Evolutionary conservation across 2,113 vertebrate genomes (phyloP), one percentile per base, ranked within the genome.

Genomic region (Petrocephalus microphthalmus): DNA sequence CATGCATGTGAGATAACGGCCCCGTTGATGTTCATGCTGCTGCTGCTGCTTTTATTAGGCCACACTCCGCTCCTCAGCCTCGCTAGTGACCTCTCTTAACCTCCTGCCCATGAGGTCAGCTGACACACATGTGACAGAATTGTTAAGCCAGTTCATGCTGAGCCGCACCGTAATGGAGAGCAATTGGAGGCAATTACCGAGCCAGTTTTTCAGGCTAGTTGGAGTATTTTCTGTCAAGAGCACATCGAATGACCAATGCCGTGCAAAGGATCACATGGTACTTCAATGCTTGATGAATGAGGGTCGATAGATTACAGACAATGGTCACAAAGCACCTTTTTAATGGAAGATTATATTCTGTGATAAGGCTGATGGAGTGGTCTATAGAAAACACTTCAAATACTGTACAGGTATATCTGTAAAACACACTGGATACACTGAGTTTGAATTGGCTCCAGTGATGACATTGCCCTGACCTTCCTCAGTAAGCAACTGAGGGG

Each of bases 141-240:
- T 71, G 78, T 86, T 87, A 82, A 60, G 83, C 86, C 45, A 29
- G 57, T 74, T 37, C 78, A 81, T 45, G 86, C 84, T 86, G 86
- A 89, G 87, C 1, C 10, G 84, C 60, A 74, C 84, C 42, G n/a
- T 90, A 85, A 90, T 85, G 84, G 51, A 86, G 47, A 85, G 82
- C 52, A 88, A 88, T 42, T 49, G 83, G 53, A 88, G 57, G 81
- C 84, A 89, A 86, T 89, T 89, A 90, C 83, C 86, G 84, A n/a
- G n/a, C 20, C 56, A 25, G 84, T 13, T 33, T 88, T 85, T 89
- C 54, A 17, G 85, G 74, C 29, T 42, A 82, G 29, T 85, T 84
- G 42, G 45, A 6, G 19, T 54, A 64, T 86, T 81, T 86, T 81
- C 83, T 90, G 82, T 83, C 64, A 88, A 51, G 6, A 87, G 57